phyloP scores from a whole-genome alignment of 2,113 vertebrate species.

The Raja brachyura region DNA sequence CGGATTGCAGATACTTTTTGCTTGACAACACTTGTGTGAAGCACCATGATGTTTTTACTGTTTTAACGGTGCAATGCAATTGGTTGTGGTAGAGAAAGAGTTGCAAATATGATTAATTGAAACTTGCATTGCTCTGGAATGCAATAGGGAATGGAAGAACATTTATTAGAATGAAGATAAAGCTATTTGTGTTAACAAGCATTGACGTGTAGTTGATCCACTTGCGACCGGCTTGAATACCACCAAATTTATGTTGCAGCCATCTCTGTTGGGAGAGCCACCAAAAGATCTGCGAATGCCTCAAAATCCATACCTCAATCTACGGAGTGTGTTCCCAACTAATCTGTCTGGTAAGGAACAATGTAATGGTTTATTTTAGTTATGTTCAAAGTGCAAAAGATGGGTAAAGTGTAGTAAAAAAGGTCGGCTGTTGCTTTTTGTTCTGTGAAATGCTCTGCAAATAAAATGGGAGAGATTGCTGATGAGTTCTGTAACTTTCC shows the following conservation, averaged over 20 bases:
- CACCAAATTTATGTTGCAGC: constrained; percentile 47
- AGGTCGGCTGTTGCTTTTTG: background rate
- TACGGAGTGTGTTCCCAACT: constrained; percentile 60
- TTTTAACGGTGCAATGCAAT: too few relatives aligned
- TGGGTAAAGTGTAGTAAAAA: background rate
- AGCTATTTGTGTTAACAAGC: background rate
- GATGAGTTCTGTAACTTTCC: background rate
- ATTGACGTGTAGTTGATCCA: background rate
- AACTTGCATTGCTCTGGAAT: background rate
- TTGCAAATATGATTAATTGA: background rate
- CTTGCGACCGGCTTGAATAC: too few relatives aligned
- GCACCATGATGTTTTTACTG: too few relatives aligned
- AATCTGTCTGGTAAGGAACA: constrained; percentile 48
- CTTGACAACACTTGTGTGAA: too few relatives aligned
- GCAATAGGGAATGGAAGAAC: background rate
- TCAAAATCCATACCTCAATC: constrained; percentile 64
- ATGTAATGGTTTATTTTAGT: background rate
- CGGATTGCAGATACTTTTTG: too few relatives aligned
- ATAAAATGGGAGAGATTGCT: background rate
- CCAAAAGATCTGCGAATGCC: constrained; percentile 68
- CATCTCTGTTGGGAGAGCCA: constrained; percentile 71
- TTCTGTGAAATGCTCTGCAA: background rate
- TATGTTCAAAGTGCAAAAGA: background rate
- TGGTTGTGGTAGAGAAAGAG: too few relatives aligned
- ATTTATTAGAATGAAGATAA: background rate